Evolutionary conservation across 2,888 invertebrate genomes (phyloP), one percentile per base, ranked within the genome.

Genomic region (Metallyticus violacea): DNA sequence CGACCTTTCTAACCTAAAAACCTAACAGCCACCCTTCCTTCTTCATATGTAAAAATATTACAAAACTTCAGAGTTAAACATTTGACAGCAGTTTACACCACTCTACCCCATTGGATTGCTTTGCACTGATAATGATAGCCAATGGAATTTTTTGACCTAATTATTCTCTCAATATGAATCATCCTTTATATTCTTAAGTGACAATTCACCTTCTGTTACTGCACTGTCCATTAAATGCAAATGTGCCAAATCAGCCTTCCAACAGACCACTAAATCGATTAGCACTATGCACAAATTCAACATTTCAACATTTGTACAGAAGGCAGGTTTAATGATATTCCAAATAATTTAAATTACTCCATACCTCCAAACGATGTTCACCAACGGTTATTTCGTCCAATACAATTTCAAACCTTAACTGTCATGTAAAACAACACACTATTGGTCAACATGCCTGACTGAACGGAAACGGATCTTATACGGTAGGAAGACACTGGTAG

Each of bases 371-470:
- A 15, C 40, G 22, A 62, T 15, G 40, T 62, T 22, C 40, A 62
- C 40, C 40, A 22, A 15, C 40, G 2, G 40, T 62, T 62, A 62
- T 62, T 15, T 62, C 40, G 40, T 22, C 26, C 7, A 83, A 27
- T 83, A 83, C 27, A 83, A 83, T 83, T 83, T 83, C 27, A 83
- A 83, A 83, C 27, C 76, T 28, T 83, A 83, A 83, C 83, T 77
- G 83, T 83, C 83, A 77, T 76, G n/a, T 81, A 81, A 81, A 25
- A 25, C n/a, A 30, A 0, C 30, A 22, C 26, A 4, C 26, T 26
- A 81, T 81, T 81, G 81, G 81, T 30, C 40, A 62, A 15, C 40
- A 15, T 62, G 15, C 40, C 40, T 15, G 15, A 1, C 15, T 62
- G 7, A 15, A 15, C 15, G 9, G 40, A 62, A n/a, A n/a, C n/a